These are phyloP conservation scores for Ctenopoma kingsleyae DNA, from an alignment of 2,797 vertebrate genomes.

Conservation along the genomic window DNA sequence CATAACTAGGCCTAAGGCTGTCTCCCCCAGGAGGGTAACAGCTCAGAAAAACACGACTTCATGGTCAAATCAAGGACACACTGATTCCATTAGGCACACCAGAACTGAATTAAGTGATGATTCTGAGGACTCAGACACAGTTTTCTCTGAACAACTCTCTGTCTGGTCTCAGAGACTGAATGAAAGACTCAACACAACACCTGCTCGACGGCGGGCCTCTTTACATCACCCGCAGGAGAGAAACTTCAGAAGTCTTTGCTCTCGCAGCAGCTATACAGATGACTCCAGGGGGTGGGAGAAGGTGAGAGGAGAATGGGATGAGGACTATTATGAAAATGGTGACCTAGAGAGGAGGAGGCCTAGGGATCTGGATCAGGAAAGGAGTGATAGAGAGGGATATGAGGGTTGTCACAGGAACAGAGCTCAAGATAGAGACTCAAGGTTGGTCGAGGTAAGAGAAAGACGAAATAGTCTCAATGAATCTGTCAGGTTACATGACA, in stretches of 20 bases:
- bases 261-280: constrained; percentile 52
- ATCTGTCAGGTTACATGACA: constrained; percentile 48
- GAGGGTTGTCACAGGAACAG: constrained; percentile 21
- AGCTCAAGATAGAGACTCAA: constrained; percentile 22
- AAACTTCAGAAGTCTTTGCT: constrained; percentile 45
- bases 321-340: constrained; percentile 24
- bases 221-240: constrained; percentile 32
- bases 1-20: constrained; percentile 43
- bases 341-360: constrained; percentile 36
- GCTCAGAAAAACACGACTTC: constrained; percentile 59
- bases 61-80: constrained; percentile 72
- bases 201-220: constrained; percentile 42
- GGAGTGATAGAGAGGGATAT: constrained; percentile 18
- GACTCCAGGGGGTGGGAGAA: constrained; percentile 37
- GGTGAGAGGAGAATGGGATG: constrained; percentile 31
- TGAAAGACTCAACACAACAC: constrained; percentile 50
- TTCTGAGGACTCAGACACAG: constrained; percentile 71
- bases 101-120: constrained; percentile 65
- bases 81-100: constrained; percentile 58
- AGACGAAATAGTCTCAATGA: constrained; percentile 55
- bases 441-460: constrained; percentile 28
- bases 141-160: constrained; percentile 64
- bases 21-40: constrained; percentile 44
- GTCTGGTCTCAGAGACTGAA: constrained; percentile 57
- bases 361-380: constrained; percentile 27